Conservation (phyloP, 2,797 vertebrate genomes). For the Lophotriccus pileatus region DNA sequence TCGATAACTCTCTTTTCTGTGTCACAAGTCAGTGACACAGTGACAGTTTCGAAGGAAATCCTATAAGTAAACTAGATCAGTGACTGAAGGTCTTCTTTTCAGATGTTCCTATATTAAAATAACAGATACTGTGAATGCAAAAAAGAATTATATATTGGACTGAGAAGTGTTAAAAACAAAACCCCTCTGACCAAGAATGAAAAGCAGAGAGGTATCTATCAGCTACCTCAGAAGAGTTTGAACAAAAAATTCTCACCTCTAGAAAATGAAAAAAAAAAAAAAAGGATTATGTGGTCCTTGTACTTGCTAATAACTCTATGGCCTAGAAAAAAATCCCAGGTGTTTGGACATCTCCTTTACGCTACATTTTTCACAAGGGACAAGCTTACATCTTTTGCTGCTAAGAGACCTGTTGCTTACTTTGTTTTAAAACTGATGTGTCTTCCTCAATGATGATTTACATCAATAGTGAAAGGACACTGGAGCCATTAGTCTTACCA, state of each 20-base stretch:
- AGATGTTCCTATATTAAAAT: constrained; percentile 20
- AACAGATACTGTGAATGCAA: background rate
- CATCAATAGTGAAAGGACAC: accelerated
- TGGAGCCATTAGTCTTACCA: background rate
- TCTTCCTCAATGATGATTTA: background rate
- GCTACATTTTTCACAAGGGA: background rate
- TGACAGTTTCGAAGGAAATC: background rate
- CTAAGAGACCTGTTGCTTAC: background rate
- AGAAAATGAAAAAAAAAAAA: background rate
- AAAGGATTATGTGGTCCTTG: background rate
- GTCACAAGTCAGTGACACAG: background rate
- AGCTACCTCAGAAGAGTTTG: background rate
- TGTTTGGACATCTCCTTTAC: background rate
- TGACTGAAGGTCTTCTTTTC: background rate
- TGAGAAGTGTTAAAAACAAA: background rate
- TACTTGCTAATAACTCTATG: background rate
- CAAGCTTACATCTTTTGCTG: background rate
- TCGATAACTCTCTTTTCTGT: background rate
- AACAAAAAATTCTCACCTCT: background rate
- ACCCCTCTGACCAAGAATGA: background rate
- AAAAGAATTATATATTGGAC: background rate
- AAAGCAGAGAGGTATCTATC: background rate
- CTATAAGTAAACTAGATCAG: background rate
- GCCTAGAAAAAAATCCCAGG: background rate
- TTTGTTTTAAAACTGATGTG: background rate